Evolutionary conservation across 1,140 invertebrate genomes (phyloP).

Genomic region (Drosophila biarmipes): DNA sequence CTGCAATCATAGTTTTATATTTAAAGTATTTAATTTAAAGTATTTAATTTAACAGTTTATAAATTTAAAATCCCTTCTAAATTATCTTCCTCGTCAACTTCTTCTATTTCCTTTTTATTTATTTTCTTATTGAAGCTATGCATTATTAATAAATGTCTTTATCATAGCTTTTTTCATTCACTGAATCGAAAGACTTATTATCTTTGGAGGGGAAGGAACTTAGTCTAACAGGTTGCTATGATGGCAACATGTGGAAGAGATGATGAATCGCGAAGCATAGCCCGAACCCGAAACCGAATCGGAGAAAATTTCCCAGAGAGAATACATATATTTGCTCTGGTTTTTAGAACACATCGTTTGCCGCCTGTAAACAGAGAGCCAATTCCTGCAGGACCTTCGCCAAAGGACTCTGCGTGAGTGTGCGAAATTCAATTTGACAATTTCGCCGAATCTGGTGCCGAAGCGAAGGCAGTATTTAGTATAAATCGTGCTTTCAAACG

Average conservation of each 20-base stretch:
- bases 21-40: too few relatives aligned
- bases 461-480: slow-evolving; percentile 59
- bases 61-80: too few relatives aligned
- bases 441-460: slow-evolving; percentile 40
- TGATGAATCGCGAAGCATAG: neutral
- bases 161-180: slow-evolving; percentile 4
- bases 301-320: slow-evolving; percentile 11
- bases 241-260: slow-evolving; percentile 52
- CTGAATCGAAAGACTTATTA: neutral
- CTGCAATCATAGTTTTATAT: too few relatives aligned
- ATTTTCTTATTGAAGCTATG: neutral
- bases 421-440: slow-evolving; percentile 71
- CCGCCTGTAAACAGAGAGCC: slow-evolving; percentile 79
- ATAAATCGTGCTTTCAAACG: slow-evolving; percentile 82
- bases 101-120: neutral
- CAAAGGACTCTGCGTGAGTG: slow-evolving; percentile 20
- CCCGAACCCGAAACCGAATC: slow-evolving; percentile 6
- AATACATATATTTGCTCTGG: slow-evolving; percentile 5
- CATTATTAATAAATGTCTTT: neutral
- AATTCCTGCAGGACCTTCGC: slow-evolving; percentile 43
- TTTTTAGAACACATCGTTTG: slow-evolving; percentile 62
- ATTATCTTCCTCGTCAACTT: too few relatives aligned
- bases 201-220: neutral
- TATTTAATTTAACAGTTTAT: too few relatives aligned
- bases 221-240: slow-evolving; percentile 51